Percentiles rank a stretch among this genome's conserved stretches.
Evolutionary conservation across 2,888 invertebrate genomes (phyloP).

Genomic region (Tethea ocularis): DNA sequence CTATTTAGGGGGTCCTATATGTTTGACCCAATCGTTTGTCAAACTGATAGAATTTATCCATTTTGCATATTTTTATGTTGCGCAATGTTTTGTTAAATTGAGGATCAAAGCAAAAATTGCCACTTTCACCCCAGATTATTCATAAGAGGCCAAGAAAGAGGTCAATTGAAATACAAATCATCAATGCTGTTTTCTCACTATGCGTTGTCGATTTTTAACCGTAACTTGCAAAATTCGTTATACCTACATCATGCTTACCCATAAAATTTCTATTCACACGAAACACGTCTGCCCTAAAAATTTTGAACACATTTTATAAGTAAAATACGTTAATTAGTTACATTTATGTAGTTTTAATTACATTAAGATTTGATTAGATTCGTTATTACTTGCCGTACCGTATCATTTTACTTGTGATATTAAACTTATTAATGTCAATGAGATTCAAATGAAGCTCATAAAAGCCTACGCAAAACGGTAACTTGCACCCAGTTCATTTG

Average conservation of each 20-base stretch:
- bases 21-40: constrained; percentile 44
- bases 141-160: neutral
- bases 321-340: neutral
- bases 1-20: constrained; percentile 51
- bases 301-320: neutral
- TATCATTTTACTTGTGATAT: neutral
- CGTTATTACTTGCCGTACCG: neutral
- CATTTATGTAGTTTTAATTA: neutral
- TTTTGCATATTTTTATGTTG: constrained; percentile 15
- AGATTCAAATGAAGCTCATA: constrained; percentile 1
- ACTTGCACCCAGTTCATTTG: neutral
- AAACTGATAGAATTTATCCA: constrained; percentile 10
- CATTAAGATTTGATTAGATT: neutral
- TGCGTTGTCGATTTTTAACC: too few relatives aligned
- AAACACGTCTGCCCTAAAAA: too few relatives aligned
- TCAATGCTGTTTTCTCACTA: neutral
- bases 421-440: constrained; percentile 4
- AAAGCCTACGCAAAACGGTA: constrained; percentile 4
- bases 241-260: too few relatives aligned
- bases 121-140: neutral
- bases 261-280: too few relatives aligned
- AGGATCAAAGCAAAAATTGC: neutral
- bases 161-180: neutral
- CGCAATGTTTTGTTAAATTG: neutral
- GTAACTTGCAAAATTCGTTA: too few relatives aligned